Percentiles rank a stretch among this genome's conserved stretches.
Evolutionary conservation across 1,140 invertebrate species (phyloP).

Genomic region (Cherax quadricarinatus): DNA sequence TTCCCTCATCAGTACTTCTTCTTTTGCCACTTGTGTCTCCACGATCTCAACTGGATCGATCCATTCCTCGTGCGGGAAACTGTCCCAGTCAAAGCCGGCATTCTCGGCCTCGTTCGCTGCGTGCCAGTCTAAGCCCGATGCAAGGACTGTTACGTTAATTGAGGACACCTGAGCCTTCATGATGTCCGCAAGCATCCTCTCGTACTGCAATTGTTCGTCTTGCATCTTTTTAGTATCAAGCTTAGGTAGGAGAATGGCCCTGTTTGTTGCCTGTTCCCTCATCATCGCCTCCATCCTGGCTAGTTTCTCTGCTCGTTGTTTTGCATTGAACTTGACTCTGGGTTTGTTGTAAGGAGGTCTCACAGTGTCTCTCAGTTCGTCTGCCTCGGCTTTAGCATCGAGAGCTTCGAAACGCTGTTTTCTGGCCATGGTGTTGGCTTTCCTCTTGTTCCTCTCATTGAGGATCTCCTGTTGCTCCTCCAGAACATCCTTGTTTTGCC

Average conservation of each 20-base stretch:
- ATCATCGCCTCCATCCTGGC: slow-evolving; percentile 77
- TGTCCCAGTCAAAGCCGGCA: slow-evolving; percentile 71
- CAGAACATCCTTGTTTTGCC: slow-evolving; percentile 72
- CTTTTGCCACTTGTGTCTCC: slow-evolving; percentile 1
- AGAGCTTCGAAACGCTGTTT: slow-evolving; percentile 88
- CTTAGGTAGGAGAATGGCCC: slow-evolving; percentile 66
- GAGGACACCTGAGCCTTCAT: slow-evolving; percentile 59
- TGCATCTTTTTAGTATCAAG: slow-evolving; percentile 53
- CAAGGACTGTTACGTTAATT: slow-evolving; percentile 30
- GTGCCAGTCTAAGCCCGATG: slow-evolving; percentile 63
- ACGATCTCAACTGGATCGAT: slow-evolving; percentile 68
- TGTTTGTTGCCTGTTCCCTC: slow-evolving; percentile 64
- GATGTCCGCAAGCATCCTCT: slow-evolving; percentile 69
- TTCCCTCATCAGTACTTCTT: slow-evolving; percentile 41
- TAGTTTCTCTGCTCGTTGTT: slow-evolving; percentile 70
- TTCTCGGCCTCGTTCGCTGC: slow-evolving; percentile 58
- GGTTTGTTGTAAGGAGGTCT: slow-evolving; percentile 72
- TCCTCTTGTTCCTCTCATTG: slow-evolving; percentile 78
- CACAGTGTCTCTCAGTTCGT: slow-evolving; percentile 73
- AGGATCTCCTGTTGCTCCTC: slow-evolving; percentile 75
- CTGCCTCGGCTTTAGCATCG: slow-evolving; percentile 75
- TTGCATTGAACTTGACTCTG: slow-evolving; percentile 71
- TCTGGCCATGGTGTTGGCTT: slow-evolving; percentile 80
- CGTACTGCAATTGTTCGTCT: slow-evolving; percentile 69
- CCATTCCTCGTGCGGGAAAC: slow-evolving; percentile 68